Conservation (phyloP, 2,113 vertebrate genomes). For the Donacobius atricapilla region DNA sequence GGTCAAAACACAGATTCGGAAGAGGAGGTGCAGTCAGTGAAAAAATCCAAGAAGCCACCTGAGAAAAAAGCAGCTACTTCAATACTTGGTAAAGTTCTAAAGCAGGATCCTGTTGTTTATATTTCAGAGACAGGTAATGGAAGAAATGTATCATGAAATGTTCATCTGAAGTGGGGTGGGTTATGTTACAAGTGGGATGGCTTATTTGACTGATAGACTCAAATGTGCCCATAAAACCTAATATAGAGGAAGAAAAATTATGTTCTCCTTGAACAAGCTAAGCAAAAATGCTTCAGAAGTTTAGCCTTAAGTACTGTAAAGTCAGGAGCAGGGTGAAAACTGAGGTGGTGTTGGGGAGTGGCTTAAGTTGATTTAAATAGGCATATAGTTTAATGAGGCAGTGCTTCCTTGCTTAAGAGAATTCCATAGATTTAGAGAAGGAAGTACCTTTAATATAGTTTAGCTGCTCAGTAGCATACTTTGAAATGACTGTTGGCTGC, state of each 20-base stretch:
- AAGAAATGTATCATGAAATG: neutral
- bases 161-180: neutral
- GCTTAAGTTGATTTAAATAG: neutral
- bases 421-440: neutral
- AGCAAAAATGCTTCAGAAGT: neutral
- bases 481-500: neutral
- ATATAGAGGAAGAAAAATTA: neutral
- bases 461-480: neutral
- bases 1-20: conserved; percentile 79
- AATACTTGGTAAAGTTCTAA: conserved; percentile 67
- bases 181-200: neutral
- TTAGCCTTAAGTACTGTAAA: neutral
- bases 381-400: neutral
- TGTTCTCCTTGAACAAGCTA: neutral
- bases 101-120: conserved; percentile 85
- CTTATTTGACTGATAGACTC: neutral
- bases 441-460: neutral
- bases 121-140: conserved; percentile 92
- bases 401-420: neutral
- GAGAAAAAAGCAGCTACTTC: conserved; percentile 70
- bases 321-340: neutral
- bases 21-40: conserved; percentile 72
- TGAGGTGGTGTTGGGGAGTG: neutral
- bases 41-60: conserved; percentile 71
- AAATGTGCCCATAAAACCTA: neutral